Conservation (phyloP, 2,797 vertebrate genomes). For the Triplophysa bombifrons region DNA sequence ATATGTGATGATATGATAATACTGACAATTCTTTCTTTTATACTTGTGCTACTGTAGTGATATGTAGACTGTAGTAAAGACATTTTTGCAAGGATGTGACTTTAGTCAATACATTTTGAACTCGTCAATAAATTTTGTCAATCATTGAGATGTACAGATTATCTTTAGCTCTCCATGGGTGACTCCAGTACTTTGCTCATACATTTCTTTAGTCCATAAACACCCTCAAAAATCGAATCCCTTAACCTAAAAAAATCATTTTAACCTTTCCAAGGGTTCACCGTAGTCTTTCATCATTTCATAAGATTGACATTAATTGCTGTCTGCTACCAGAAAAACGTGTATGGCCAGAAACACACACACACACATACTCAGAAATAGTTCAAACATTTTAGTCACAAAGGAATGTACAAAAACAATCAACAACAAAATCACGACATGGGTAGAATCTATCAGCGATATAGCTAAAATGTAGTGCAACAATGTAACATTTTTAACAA, state of each 20-base stretch:
- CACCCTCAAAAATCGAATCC: too few species aligned
- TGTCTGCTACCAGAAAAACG: background rate
- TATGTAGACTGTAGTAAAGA: background rate
- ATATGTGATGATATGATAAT: background rate
- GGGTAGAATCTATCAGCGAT: constrained; percentile 6
- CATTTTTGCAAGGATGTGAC: constrained; percentile 27
- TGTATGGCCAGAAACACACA: background rate
- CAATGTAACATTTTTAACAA: constrained; percentile 6
- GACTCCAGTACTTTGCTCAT: background rate
- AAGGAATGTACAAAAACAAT: constrained; percentile 47
- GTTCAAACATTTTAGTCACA: constrained; percentile 53
- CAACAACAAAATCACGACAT: constrained; percentile 32
- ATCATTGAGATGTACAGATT: constrained; percentile 4
- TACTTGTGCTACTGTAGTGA: constrained; percentile 23
- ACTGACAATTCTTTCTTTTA: background rate
- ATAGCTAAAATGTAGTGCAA: constrained; percentile 41
- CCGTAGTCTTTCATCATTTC: too few species aligned
- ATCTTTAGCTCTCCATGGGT: too few species aligned
- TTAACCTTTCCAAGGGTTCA: too few species aligned
- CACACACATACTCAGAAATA: constrained; percentile 1
- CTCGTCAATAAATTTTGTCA: constrained; percentile 39
- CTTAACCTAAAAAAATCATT: too few species aligned
- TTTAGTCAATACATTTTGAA: constrained; percentile 15
- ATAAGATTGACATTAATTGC: too few species aligned
- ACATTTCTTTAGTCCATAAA: too few species aligned